Base-by-base conservation (phyloP, 2,797 vertebrate species). In the Notoglanidium macrostoma region DNA sequence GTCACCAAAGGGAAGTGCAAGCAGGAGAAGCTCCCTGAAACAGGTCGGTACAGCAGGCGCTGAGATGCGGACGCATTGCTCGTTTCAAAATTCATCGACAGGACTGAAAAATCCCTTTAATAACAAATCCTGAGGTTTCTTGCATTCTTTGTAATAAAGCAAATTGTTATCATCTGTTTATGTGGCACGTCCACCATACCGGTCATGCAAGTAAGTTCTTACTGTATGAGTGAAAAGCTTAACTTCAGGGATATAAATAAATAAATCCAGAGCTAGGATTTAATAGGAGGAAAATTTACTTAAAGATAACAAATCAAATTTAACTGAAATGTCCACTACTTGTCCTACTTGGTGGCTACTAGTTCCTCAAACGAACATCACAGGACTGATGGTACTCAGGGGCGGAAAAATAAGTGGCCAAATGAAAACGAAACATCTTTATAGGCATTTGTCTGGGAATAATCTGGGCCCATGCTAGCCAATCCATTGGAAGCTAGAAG, bases 1-100 rank as follows among this genome's bases (percentile, higher is more conserved):
- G 96, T 99, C 94, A 98, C 97, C 90, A 96, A 96, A 65, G 98
- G 98, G 51, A 97, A 98, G 81, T 99, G 98, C 94, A 96, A 95
- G 87, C 95, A 95, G 90, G 94, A 95, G 86, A 95, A 93, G 90
- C 93, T 95, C 88, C 93, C 95, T 92, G 96, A 94, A 92, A 95
- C 95, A 96, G 96, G 96, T 96, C 72, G 59, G 90, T 85, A 63
- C 83, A 49, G 76, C 29, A 3, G n/a, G 17, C 70, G 11, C 19
- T 23, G 70, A 46, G 21, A 46, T 26, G 0, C 35, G 4, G 6
- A 68, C 15, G 5, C 29, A 44, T 44, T 72, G 17, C 72, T 73
- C 40, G 40, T 40, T 40, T 40, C 40, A 3, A 40, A 40, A 40
- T 40, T 40, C 40, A 40, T 40, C 40, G 40, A 40, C 40, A 68